A percentile compares a stretch with the other conserved stretches of the same genome.
Conservation (phyloP, 2,113 vertebrate genomes). For the Opisthocomus hoazin region DNA sequence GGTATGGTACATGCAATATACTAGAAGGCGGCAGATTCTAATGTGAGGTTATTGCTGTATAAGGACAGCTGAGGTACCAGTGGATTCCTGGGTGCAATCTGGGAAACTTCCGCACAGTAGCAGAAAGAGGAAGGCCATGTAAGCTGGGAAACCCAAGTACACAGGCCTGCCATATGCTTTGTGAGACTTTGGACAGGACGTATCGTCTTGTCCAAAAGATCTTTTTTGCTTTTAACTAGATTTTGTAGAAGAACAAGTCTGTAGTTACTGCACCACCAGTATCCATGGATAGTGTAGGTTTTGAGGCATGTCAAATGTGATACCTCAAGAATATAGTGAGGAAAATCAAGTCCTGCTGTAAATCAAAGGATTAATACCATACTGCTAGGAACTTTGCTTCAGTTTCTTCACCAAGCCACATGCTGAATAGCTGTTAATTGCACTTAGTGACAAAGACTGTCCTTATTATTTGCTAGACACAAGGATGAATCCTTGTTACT, state of each 20-base stretch:
- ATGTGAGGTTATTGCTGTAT: not conserved
- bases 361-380: not conserved
- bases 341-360: not conserved
- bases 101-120: not conserved
- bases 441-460: constrained; percentile 77
- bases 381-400: not conserved
- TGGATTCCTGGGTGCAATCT: not conserved
- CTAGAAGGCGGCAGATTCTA: not conserved
- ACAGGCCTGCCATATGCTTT: not conserved
- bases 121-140: not conserved
- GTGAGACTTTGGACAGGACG: not conserved
- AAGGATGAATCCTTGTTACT: constrained; percentile 83
- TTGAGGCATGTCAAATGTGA: not conserved
- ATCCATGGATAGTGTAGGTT: not conserved
- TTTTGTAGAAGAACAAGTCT: not conserved
- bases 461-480: constrained; percentile 53
- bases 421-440: constrained; percentile 28
- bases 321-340: not conserved
- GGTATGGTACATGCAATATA: too few species aligned
- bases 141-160: not conserved
- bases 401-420: not conserved
- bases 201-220: not conserved
- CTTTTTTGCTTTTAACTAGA: not conserved
- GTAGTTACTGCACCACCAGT: not conserved
- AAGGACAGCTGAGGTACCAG: not conserved